Evolutionary conservation across 1,140 invertebrate species (phyloP).

Genomic region (Luehdorfia chinensis): DNA sequence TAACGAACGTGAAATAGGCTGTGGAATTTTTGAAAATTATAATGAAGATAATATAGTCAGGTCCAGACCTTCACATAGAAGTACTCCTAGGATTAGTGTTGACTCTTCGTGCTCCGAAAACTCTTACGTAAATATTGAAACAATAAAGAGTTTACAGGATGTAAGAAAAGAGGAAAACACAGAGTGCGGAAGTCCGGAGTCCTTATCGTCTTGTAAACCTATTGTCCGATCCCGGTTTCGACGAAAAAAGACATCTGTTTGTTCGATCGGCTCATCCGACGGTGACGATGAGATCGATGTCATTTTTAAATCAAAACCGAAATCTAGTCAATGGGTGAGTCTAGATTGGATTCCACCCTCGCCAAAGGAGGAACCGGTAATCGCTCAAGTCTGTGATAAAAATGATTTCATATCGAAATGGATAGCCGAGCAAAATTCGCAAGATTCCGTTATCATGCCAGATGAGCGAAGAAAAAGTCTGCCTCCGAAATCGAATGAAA

Average conservation of each 20-base stretch:
- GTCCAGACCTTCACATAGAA: constrained; percentile 64
- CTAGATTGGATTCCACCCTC: constrained; percentile 74
- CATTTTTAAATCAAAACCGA: constrained; percentile 76
- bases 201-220: constrained; percentile 44
- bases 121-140: constrained; percentile 75
- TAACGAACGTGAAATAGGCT: constrained; percentile 64
- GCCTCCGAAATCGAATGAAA: constrained; percentile 72
- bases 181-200: constrained; percentile 46
- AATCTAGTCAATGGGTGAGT: constrained; percentile 77
- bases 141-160: constrained; percentile 70
- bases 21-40: constrained; percentile 48
- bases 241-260: constrained; percentile 73
- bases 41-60: constrained; percentile 53
- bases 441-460: constrained; percentile 58
- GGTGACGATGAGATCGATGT: constrained; percentile 74
- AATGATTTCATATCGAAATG: constrained; percentile 75
- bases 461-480: constrained; percentile 72
- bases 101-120: constrained; percentile 76
- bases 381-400: constrained; percentile 72
- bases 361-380: constrained; percentile 73
- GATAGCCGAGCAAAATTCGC: constrained; percentile 72
- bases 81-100: constrained; percentile 68
- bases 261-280: constrained; percentile 74
- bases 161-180: constrained; percentile 59
- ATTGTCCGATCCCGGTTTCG: constrained; percentile 63